A percentile compares a stretch with the other conserved stretches of the same genome.
These are phyloP conservation scores for Spheniscus mendiculus DNA, from an alignment of 2,113 vertebrate species.

Conservation along the genomic window DNA sequence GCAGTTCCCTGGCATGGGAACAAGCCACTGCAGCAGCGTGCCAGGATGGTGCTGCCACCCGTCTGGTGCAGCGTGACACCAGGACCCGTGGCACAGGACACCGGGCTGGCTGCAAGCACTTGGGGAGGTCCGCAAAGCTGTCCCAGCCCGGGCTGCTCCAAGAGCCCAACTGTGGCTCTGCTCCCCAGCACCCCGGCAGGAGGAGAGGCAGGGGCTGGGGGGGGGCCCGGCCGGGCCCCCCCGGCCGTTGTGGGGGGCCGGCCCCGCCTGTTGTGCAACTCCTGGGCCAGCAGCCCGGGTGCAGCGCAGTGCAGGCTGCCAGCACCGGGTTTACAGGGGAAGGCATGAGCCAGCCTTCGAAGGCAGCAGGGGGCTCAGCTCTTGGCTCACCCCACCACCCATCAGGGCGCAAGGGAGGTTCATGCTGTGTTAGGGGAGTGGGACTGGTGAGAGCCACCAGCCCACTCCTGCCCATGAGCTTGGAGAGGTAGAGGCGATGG, in stretches of 20 bases:
- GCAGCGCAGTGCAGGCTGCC: background rate
- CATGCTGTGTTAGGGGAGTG: rapidly evolving
- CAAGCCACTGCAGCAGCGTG: rapidly evolving
- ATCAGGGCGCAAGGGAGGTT: rapidly evolving
- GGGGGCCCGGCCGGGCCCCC: rapidly evolving
- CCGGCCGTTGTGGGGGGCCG: background rate
- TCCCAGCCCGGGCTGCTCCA: background rate
- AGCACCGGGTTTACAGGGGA: rapidly evolving
- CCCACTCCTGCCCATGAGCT: rapidly evolving
- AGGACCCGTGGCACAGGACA: background rate
- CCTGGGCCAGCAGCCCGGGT: background rate
- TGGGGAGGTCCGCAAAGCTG: background rate
- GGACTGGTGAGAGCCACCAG: rapidly evolving
- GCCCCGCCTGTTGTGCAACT: background rate
- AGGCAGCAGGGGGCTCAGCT: background rate
- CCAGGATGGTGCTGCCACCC: background rate
- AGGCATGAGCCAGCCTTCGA: rapidly evolving
- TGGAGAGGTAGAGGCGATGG: background rate
- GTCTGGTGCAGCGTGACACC: background rate
- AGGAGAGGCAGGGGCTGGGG: background rate
- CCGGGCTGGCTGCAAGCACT: background rate
- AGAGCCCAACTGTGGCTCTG: rapidly evolving
- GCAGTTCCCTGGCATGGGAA: background rate
- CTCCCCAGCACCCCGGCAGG: background rate
- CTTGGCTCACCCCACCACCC: background rate